Evolutionary conservation across 92 coral and sea anemone genomes (phyloP), one percentile per base, ranked within the genome.

Genomic region (Palythoa grandis): DNA sequence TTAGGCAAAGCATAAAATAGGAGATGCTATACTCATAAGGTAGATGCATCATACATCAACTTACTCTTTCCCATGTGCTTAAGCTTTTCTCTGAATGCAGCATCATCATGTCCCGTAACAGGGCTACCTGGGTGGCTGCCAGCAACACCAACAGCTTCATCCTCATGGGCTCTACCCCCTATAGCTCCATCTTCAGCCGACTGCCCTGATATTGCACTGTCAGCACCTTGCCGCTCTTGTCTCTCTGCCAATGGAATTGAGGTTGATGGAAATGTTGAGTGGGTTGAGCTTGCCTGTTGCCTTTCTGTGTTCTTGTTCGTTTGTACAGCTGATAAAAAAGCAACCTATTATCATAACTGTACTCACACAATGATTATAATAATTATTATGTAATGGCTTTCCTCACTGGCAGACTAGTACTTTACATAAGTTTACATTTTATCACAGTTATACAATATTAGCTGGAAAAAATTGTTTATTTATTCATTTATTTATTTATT

Each of bases 21-120:
- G 35, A 29, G 35, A 29, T 29, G 19, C 3, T 7, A 1, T 11
- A 63, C 24, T n/a, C 2, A n/a, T 16, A 63, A 4, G 11, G 4
- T 3, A 25, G 17, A 22, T 22, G 70, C 23, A 65, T 65, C 25
- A 10, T 4, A 25, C 16, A 69, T 67, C 11, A 79, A 82, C 98
- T 83, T 69, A 94, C 98, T 94, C 71, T 94, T 94, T 43, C 98
- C 98, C 98, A 94, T 94, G 88, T 94, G 98, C 78, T 78, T 92
- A 10, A 94, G 88, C 60, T 92, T 94, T 75, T 94, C 98, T 79
- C 98, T 79, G 43, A 94, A 68, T 3, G 88, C 88, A 48, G 90
- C 93, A 86, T 89, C 93, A 47, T 92, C 94, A 50, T 91, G 93
- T 35, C 88, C 82, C 16, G 79, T 19, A 3, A 25, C 84, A 63